Percentiles rank a stretch among this genome's conserved stretches.
Evolutionary conservation across 2,888 invertebrate genomes (phyloP).

Genomic region (Lepidochitona cinerea): DNA sequence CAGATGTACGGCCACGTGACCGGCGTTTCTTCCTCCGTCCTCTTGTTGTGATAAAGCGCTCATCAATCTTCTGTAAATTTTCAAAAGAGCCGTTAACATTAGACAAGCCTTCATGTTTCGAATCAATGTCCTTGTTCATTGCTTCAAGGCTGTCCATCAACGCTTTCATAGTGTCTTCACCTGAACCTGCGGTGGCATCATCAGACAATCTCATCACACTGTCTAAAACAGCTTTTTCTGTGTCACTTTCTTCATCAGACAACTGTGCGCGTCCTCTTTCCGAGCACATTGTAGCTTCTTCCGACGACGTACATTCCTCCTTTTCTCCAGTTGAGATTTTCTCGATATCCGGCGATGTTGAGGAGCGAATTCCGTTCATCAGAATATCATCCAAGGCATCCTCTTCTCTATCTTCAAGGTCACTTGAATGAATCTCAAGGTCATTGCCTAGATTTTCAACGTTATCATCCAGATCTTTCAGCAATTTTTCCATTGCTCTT

Average conservation of each 20-base stretch:
- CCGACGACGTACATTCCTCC: neutral
- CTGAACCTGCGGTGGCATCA: slow-evolving; percentile 34
- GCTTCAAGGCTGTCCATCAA: slow-evolving; percentile 45
- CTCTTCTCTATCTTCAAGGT: slow-evolving; percentile 29
- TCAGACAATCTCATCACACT: slow-evolving; percentile 43
- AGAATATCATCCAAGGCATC: slow-evolving; percentile 2
- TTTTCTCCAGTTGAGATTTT: neutral
- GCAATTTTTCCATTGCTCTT: slow-evolving; percentile 51
- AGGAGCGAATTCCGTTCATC: neutral
- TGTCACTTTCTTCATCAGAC: slow-evolving; percentile 23
- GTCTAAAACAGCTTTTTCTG: slow-evolving; percentile 40
- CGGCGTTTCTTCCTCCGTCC: slow-evolving; percentile 30
- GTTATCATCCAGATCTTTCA: slow-evolving; percentile 50
- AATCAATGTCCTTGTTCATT: slow-evolving; percentile 30
- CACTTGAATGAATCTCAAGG: too few species aligned
- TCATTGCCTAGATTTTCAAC: neutral
- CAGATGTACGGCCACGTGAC: slow-evolving; percentile 30
- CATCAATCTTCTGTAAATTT: slow-evolving; percentile 35
- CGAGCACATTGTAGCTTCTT: neutral
- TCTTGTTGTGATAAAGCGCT: slow-evolving; percentile 50
- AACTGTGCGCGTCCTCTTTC: neutral
- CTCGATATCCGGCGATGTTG: neutral
- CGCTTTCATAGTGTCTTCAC: slow-evolving; percentile 36
- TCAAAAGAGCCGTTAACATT: neutral
- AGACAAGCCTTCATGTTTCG: slow-evolving; percentile 1